Evolutionary conservation across 2,888 invertebrate species (phyloP), one percentile per base, ranked within the genome.

Genomic region (Philopedon plagiatum): DNA sequence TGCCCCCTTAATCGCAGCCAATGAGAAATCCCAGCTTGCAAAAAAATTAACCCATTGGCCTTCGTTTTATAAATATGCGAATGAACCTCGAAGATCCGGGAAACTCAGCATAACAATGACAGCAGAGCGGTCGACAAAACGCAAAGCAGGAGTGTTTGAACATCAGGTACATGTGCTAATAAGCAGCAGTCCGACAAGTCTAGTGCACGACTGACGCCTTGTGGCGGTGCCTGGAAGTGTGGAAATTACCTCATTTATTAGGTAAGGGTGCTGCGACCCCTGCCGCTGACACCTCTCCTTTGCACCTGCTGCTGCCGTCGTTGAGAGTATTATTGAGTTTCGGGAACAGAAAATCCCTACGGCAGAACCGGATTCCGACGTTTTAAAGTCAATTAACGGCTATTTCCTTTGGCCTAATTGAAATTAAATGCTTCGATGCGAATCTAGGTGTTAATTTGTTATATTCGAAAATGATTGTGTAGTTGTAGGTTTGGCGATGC

Each of bases 211-310:
- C 81, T 83, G 84, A 84, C 83, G 84, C 84, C 85, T 85, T 85
- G 86, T 82, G 86, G 86, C 84, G 80, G 80, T 76, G 80, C 79
- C 82, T 83, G 83, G 83, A 86, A 86, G 85, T 86, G 86, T 86
- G 86, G 85, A 86, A 86, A 86, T 86, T 86, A 86, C 86, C 86
- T 86, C 86, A 85, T 86, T 86, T 86, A 86, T 86, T 86, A 86
- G 86, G 86, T 86, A 83, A 85, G 86, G 85, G 85, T 82, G 83
- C 83, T 84, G 86, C 86, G 84, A 85, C 86, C 86, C 77, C 81
- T 83, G 86, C 86, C 86, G 86, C 86, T 86, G 86, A 85, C 86
- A 86, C 86, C 86, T 86, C 85, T 86, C 86, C 86, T 86, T 86
- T 85, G 84, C 86, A 86, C 86, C 86, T 86, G 86, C 85, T 86